These are phyloP conservation scores for Muschampia plurimacula DNA, from an alignment of 2,888 invertebrate species.

Conservation along the genomic window DNA sequence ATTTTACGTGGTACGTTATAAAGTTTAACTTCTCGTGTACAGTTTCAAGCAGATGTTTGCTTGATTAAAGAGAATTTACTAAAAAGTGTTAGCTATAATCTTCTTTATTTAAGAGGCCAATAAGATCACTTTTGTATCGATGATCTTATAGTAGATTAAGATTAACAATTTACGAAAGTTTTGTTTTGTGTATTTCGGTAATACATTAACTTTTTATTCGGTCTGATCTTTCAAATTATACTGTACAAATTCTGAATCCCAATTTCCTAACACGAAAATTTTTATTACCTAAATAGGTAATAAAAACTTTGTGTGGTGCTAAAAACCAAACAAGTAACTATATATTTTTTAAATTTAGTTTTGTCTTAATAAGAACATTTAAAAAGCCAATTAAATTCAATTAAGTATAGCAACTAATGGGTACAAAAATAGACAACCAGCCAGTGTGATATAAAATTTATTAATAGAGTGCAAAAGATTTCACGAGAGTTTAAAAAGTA, in stretches of 20 bases:
- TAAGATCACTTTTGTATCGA: not conserved
- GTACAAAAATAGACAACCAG: too few species aligned
- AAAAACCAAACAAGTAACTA: not conserved
- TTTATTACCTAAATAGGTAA: too few species aligned
- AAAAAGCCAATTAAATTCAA: too few species aligned
- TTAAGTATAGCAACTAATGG: too few species aligned
- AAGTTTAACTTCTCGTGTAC: slow-evolving; percentile 2
- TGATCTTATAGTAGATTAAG: not conserved
- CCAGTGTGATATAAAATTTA: not conserved
- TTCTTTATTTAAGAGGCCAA: not conserved
- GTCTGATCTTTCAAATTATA: not conserved
- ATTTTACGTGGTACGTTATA: not conserved
- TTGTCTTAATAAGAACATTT: too few species aligned
- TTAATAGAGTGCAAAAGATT: not conserved
- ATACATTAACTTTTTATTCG: not conserved
- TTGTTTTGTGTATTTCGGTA: not conserved
- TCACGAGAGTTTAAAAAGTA: not conserved
- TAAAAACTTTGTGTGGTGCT: too few species aligned
- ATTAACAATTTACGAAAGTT: not conserved
- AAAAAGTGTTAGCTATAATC: not conserved
- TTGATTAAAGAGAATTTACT: slow-evolving; percentile 3
- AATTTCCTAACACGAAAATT: not conserved
- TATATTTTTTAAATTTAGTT: not conserved
- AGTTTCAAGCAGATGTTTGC: slow-evolving; percentile 4
- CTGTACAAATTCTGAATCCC: not conserved